Evolutionary conservation across 1,140 invertebrate genomes (phyloP), one percentile per base, ranked within the genome.

Genomic region (Pseudomyrmex sp.): DNA sequence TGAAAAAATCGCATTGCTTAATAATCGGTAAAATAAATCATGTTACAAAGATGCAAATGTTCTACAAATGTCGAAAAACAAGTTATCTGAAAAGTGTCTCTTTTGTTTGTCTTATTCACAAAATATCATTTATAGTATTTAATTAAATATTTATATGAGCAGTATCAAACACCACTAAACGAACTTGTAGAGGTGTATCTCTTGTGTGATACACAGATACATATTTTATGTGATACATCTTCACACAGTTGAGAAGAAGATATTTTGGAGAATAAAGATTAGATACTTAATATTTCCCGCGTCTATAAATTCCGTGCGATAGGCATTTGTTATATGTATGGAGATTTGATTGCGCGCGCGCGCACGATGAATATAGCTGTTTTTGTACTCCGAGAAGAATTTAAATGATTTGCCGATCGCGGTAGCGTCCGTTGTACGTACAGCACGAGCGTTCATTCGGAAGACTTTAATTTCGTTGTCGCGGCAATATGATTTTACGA

Each of bases 401-500:
- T 61, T 61, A 72, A 80, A 80, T 80, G 46, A 80, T 59, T 59
- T 44, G 54, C 46, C 76, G 65, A 79, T 59, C 58, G 35, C 35
- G 54, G 23, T 44, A 59, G n/a, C 48, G 50, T 56, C 63, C 63
- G 9, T 10, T 10, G 20, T 20, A 20, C 35, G 58, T 48, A 26
- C 72, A 69, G 35, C 44, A 44, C 10, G 44, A 2, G 54, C 76
- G 56, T 72, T 70, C 76, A 61, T 70, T 66, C 76, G 56, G 66
- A 72, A 80, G 66, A 80, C 76, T 80, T 80, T 80, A 80, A 80
- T 80, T 80, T 80, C 76, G 76, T 80, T 72, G 76, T 70, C 76
- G 76, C 44, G 66, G 76, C 76, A 80, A 80, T 72, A 72, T 80
- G 44, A 72, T 80, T 80, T 80, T 59, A 70, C 76, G 54, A 48